A percentile compares a stretch with the other conserved stretches of the same genome.
phyloP scores from a whole-genome alignment of 2,888 invertebrate genomes.

The Trichopoda pennipes region DNA sequence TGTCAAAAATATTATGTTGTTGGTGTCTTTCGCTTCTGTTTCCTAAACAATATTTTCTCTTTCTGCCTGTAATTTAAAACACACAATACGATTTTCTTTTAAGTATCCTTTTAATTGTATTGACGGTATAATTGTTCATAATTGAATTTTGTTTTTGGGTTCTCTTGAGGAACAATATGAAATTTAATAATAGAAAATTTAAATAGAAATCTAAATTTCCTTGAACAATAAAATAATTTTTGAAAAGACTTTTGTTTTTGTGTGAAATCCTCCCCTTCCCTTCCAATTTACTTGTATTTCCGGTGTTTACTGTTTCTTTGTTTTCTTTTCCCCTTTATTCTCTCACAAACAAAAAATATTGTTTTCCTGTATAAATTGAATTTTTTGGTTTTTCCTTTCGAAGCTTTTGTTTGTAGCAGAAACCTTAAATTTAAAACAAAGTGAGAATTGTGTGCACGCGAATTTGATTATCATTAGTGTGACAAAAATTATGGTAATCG shows the following conservation, averaged over 20 bases:
- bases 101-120: too few species aligned
- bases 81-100: too few species aligned
- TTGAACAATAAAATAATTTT: slow-evolving; percentile 14
- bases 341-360: slow-evolving; percentile 3
- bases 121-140: too few species aligned
- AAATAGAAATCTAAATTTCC: background rate
- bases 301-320: slow-evolving; percentile 10
- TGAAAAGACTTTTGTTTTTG: background rate
- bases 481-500: too few species aligned
- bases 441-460: background rate
- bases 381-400: background rate
- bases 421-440: background rate
- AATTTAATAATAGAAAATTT: too few species aligned
- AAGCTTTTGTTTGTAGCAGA: background rate
- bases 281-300: slow-evolving; percentile 30
- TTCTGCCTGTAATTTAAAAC: too few species aligned
- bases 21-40: too few species aligned
- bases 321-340: background rate
- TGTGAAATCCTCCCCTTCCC: background rate
- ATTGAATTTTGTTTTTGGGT: too few species aligned
- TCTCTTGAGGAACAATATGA: too few species aligned
- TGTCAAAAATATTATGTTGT: too few species aligned
- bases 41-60: too few species aligned
- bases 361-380: slow-evolving; percentile 35
- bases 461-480: too few species aligned